Evolutionary conservation across 2,113 vertebrate genomes (phyloP), one percentile per base, ranked within the genome.

Genomic region (Trogon melanurus): DNA sequence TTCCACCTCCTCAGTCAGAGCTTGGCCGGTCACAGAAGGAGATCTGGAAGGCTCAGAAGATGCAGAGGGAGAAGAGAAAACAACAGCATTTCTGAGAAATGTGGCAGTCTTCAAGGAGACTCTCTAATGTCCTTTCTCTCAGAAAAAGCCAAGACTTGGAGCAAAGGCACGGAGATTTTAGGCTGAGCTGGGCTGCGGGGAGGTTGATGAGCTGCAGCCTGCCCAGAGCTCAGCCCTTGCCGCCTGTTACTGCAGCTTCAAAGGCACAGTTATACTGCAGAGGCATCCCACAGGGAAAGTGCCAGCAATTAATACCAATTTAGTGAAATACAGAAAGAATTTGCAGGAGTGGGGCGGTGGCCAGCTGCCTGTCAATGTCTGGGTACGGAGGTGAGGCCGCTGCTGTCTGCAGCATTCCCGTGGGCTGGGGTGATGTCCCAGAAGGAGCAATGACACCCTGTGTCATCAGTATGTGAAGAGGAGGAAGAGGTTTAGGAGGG

Each of bases 361-460:
- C 50, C 4, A 1, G 11, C 32, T 74, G 23, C 44, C 51, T 76
- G 34, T 56, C 2, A 0, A 20, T 13, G 29, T 23, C 65, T 1
- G 2, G 45, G 29, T n/a, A 11, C 0, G 1, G 34, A 79, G 29
- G 7, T 30, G 50, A 82, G 15, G n/a, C 29, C 5, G 8, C 51
- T 65, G n/a, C 45, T 36, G 7, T 21, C 45, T 71, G 19, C 1
- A 1, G 36, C 16, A 0, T 22, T 85, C n/a, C 62, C 1, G 0
- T 25, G 21, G 60, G 34, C 26, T 92, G 81, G 51, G 53, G 6
- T 7, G 7, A 13, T 36, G 47, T 61, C 44, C 60, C 30, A 79
- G 36, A 22, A 48, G 62, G 23, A 76, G 21, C n/a, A 32, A 32
- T 25, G 82, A 26, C 20, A 10, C 44, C 32, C 3, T 1, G 13